Base-by-base conservation (phyloP, 2,888 invertebrate species). In the Liopterus haemorrhoidalis region DNA sequence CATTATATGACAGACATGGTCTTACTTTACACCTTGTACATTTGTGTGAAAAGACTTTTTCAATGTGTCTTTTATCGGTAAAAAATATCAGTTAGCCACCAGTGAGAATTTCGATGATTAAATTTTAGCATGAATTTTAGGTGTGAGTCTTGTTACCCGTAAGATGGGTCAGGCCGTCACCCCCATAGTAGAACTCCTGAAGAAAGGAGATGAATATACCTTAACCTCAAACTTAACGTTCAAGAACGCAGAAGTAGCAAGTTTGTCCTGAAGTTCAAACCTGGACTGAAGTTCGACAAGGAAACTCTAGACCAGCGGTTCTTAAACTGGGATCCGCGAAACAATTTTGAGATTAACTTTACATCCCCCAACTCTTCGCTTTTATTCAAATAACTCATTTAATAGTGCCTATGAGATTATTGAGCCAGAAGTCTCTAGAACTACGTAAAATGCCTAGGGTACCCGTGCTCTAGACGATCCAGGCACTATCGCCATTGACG, bases 61-160 rank as follows among this genome's bases (percentile, higher is more conserved):
- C n/a, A n/a, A n/a, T n/a, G n/a, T 39, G 38, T 25, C 59, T 31
- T 67, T 70, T 57, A 57, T 69, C 8, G 86, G 85, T 65, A 86
- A 82, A 70, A 83, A 82, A 66, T 92, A 85, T 76, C 89, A 89
- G 66, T 76, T 92, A 67, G 69, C 72, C 49, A 74, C 76, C 48
- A 83, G 85, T 58, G 86, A 89, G 53, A 86, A 89, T 64, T 91
- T 92, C 67, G 91, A 92, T 59, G 86, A 87, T 47, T 89, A 86
- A 73, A 85, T 92, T n/a, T n/a, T n/a, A n/a, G n/a, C n/a, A n/a
- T n/a, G n/a, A n/a, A n/a, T 65, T 70, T 4, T 69, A 92, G 94
- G 92, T 57, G 93, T 95, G 31, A 86, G 88, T 24, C 70, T 92
- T 60, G 78, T 93, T 59, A 84, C 85, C 59, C 81, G 94, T 44